phyloP scores from a whole-genome alignment of 1,140 invertebrate genomes.

The Diabrotica undecimpunctata region DNA sequence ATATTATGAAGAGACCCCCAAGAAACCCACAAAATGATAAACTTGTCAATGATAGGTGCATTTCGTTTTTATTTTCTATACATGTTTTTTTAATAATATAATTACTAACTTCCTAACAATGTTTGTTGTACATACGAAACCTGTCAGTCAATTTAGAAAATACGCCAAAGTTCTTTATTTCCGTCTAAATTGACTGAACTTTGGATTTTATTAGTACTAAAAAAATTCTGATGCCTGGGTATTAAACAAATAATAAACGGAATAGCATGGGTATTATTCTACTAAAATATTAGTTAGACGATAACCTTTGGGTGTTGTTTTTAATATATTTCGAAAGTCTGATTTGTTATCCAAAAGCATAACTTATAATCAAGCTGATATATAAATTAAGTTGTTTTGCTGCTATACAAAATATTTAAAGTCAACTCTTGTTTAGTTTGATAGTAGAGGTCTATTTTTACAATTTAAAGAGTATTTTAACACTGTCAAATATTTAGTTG shows the following conservation, averaged over 20 bases:
- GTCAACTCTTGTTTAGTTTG: no score
- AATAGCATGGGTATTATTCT: constrained; percentile 6
- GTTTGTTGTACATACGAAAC: background rate
- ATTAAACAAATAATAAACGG: constrained; percentile 9
- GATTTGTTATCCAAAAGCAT: no score
- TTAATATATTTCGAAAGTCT: no score
- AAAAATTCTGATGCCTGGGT: constrained; percentile 27
- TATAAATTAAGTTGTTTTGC: no score
- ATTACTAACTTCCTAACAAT: constrained; percentile 5
- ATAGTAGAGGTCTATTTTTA: no score
- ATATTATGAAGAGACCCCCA: constrained; percentile 99
- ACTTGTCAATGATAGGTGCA: constrained; percentile 94
- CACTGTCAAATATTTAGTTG: no score
- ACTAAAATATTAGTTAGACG: background rate
- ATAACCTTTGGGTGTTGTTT: background rate
- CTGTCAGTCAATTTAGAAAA: background rate
- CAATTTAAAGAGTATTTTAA: no score
- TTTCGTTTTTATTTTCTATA: constrained; percentile 35
- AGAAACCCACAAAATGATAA: constrained; percentile 94
- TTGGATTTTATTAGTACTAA: background rate
- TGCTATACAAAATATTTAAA: no score
- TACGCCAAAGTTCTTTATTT: background rate
- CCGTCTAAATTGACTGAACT: background rate
- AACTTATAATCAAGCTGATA: no score
- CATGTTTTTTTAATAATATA: background rate